phyloP scores from a whole-genome alignment of 2,113 vertebrate genomes.

The Vireo altiloquus region DNA sequence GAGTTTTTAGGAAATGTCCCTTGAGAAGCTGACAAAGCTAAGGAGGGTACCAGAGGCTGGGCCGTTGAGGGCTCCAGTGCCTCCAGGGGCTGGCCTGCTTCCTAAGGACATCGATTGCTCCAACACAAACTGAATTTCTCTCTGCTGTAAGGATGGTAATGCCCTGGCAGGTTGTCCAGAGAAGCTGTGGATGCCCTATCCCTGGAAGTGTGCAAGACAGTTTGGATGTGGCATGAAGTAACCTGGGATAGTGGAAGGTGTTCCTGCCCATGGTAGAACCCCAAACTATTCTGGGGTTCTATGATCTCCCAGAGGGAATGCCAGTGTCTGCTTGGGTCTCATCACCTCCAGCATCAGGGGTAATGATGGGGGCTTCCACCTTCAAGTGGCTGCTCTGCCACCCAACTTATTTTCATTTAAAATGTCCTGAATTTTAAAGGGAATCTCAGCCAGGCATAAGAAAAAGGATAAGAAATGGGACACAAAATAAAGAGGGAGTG shows the following conservation, averaged over 20 bases:
- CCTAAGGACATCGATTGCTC: neutral
- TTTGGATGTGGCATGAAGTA: neutral
- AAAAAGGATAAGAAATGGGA: neutral
- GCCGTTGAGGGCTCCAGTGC: neutral
- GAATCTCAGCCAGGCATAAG: neutral
- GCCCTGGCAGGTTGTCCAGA: neutral
- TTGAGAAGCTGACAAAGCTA: neutral
- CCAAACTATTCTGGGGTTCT: neutral
- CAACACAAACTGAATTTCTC: neutral
- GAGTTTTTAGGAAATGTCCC: neutral
- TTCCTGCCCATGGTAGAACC: neutral
- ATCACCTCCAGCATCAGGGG: neutral
- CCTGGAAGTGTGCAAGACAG: neutral
- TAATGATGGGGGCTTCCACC: neutral
- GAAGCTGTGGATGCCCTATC: neutral
- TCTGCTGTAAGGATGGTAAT: neutral
- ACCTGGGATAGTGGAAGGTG: neutral
- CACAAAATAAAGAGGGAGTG: accelerated
- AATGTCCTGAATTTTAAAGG: neutral
- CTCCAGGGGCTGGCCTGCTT: neutral
- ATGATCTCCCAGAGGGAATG: neutral
- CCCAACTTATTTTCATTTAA: neutral
- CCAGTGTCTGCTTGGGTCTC: accelerated
- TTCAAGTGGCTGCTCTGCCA: neutral
- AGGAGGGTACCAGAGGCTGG: neutral